Percentiles rank a stretch among this genome's conserved stretches.
These are phyloP conservation scores for Sander vitreus DNA, from an alignment of 2,113 vertebrate species.

Conservation along the genomic window DNA sequence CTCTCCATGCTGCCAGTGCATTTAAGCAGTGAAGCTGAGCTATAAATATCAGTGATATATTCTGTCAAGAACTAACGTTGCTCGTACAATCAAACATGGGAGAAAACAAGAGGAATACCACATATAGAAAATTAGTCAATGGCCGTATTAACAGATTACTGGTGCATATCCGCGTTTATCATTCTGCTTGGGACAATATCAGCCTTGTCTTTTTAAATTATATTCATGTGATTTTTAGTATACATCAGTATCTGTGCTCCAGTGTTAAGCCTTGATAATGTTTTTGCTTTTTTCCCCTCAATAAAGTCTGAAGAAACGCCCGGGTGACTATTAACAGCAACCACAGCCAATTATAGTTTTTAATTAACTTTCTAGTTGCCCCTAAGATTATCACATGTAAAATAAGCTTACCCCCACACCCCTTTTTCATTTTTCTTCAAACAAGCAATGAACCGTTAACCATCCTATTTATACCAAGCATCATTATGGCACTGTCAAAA, in stretches of 20 bases:
- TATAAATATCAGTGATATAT: conserved; percentile 44
- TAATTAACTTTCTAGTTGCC: conserved; percentile 89
- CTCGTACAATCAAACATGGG: neutral
- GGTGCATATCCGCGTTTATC: conserved; percentile 30
- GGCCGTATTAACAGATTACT: conserved; percentile 22
- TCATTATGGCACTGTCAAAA: conserved; percentile 87
- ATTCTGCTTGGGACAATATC: conserved; percentile 37
- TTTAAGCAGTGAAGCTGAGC: neutral
- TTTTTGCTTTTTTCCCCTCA: conserved; percentile 72
- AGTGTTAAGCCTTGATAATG: conserved; percentile 74
- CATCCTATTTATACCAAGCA: conserved; percentile 86
- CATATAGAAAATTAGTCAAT: neutral
- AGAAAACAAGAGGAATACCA: neutral
- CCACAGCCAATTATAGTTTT: conserved; percentile 89
- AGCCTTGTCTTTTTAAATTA: conserved; percentile 48
- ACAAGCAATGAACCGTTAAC: conserved; percentile 85
- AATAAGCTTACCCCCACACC: conserved; percentile 79
- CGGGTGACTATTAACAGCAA: conserved; percentile 83
- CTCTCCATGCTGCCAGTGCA: neutral
- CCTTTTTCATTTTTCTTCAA: conserved; percentile 82
- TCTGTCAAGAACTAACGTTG: neutral
- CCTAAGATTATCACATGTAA: conserved; percentile 86
- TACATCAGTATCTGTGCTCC: conserved; percentile 51
- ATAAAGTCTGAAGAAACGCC: conserved; percentile 81
- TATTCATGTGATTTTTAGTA: conserved; percentile 50